These are phyloP conservation scores for Hemibagrus wyckioides DNA, from an alignment of 2,113 vertebrate species.

Conservation along the genomic window DNA sequence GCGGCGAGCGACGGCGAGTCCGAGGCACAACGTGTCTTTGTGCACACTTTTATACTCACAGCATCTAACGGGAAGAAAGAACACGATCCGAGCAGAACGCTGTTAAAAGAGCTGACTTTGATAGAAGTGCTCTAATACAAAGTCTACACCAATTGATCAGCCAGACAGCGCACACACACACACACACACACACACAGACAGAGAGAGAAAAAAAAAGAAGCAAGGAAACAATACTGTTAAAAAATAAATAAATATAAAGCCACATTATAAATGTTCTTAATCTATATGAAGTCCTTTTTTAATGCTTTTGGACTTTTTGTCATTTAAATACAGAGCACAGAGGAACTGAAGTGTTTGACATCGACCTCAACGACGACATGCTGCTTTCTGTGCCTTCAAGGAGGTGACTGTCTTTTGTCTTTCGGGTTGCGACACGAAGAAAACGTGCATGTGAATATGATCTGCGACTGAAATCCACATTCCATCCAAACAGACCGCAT, in stretches of 20 bases:
- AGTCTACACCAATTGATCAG: slow-evolving; percentile 20
- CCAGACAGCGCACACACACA: neutral
- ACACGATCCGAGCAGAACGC: neutral
- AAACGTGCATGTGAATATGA: slow-evolving; percentile 35
- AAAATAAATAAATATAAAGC: neutral
- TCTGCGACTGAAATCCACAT: slow-evolving; percentile 27
- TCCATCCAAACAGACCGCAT: slow-evolving; percentile 16
- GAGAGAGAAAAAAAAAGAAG: neutral
- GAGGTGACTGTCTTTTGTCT: slow-evolving; percentile 13
- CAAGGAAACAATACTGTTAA: neutral
- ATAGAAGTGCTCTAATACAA: slow-evolving; percentile 13
- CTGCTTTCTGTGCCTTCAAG: slow-evolving; percentile 13
- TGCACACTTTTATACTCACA: slow-evolving; percentile 8
- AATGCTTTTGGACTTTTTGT: no score
- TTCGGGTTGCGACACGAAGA: neutral
- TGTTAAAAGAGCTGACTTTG: slow-evolving; percentile 11
- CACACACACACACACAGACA: neutral
- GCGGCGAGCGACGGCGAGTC: neutral
- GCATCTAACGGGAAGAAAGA: neutral
- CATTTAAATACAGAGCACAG: neutral
- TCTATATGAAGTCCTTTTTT: neutral
- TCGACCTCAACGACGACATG: neutral
- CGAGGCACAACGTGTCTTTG: neutral
- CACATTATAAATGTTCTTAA: neutral
- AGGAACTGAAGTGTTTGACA: neutral